Percentiles rank a stretch among this genome's conserved stretches.
phyloP scores from a whole-genome alignment of 2,797 vertebrate species.

The Amblyraja radiata region DNA sequence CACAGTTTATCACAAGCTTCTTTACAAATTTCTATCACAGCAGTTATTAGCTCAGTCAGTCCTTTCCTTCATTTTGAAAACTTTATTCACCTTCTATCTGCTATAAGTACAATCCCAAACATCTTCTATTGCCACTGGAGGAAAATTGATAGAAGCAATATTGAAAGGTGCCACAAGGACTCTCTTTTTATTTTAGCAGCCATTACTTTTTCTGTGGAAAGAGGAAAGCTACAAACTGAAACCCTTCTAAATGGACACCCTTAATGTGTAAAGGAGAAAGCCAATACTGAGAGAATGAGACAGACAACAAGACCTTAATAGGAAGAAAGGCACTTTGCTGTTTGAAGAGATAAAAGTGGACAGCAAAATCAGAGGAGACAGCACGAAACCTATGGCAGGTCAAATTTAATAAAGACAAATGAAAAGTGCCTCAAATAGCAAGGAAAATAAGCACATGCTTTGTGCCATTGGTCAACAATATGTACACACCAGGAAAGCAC shows the following conservation, averaged over 20 bases:
- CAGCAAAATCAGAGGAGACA: neutral
- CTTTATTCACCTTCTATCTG: neutral
- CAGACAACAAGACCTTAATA: neutral
- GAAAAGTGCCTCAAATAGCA: neutral
- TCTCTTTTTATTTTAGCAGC: neutral
- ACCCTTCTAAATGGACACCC: neutral
- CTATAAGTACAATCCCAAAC: neutral
- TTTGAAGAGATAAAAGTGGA: neutral
- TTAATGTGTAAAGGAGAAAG: neutral
- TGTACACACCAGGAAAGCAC: too few relatives aligned
- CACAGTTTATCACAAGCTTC: neutral
- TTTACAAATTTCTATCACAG: neutral
- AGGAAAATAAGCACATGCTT: neutral
- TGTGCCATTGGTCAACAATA: neutral
- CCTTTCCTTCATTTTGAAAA: neutral
- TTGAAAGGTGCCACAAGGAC: constrained; percentile 15
- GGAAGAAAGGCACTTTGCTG: neutral
- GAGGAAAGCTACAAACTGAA: constrained; percentile 12
- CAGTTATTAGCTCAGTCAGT: constrained; percentile 1
- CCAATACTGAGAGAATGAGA: neutral
- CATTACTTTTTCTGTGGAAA: constrained; percentile 8
- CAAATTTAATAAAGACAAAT: neutral
- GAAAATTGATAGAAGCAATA: neutral
- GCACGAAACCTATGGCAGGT: neutral
- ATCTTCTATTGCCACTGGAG: neutral